Conservation (phyloP, 2,113 vertebrate genomes). For the Muscicapa adusta region DNA sequence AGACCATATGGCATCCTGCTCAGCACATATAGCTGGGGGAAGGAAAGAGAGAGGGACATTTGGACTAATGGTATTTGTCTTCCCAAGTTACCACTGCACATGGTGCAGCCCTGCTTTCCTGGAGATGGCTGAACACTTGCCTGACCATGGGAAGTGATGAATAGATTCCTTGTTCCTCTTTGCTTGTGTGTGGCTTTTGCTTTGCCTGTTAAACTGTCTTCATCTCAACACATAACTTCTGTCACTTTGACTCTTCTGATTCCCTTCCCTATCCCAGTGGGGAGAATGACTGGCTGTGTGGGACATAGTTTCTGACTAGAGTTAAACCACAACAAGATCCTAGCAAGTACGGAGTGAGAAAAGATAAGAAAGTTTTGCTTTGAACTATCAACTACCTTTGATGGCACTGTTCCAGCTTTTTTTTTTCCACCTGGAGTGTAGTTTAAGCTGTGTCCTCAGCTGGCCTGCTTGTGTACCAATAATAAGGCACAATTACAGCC, state of each 20-base stretch:
- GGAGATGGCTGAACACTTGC: neutral
- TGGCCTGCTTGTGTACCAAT: neutral
- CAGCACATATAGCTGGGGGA: neutral
- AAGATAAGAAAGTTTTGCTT: neutral
- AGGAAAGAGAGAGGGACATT: neutral
- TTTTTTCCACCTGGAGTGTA: neutral
- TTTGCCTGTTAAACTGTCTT: neutral
- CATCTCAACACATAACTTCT: neutral
- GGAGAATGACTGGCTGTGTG: neutral
- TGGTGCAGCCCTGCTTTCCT: neutral
- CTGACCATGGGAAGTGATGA: neutral
- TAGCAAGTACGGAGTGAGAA: neutral
- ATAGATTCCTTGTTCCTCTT: neutral
- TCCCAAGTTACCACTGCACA: neutral
- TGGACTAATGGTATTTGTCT: neutral
- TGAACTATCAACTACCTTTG: neutral
- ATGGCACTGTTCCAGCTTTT: neutral
- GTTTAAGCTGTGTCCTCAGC: neutral
- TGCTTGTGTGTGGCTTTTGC: neutral
- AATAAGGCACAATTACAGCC: neutral
- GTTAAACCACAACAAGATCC: neutral
- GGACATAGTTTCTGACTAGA: neutral
- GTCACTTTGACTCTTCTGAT: neutral
- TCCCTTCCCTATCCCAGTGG: neutral
- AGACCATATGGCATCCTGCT: neutral